Percentiles rank a stretch among this genome's conserved stretches.
Evolutionary conservation across 1,140 invertebrate genomes (phyloP).

Genomic region (Acromyrmex charruanus): DNA sequence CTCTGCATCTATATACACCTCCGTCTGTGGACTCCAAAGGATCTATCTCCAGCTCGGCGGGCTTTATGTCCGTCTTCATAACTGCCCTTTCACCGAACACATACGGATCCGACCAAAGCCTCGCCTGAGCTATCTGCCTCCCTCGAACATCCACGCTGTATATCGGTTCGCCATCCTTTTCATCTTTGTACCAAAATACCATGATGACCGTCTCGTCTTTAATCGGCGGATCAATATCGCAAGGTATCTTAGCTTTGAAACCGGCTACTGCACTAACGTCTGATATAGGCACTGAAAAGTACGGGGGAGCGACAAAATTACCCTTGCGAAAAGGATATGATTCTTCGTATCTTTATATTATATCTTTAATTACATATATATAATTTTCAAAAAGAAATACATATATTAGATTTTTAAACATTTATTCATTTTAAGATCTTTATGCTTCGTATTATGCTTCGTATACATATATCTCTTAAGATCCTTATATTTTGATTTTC

Average conservation of each 20-base stretch:
- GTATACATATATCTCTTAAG: neutral
- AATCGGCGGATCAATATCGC: conserved; percentile 88
- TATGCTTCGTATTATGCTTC: neutral
- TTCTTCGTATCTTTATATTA: neutral
- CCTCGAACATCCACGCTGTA: conserved; percentile 84
- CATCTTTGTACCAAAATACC: conserved; percentile 91
- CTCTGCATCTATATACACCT: conserved; percentile 91
- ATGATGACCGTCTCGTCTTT: conserved; percentile 89
- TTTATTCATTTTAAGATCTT: neutral
- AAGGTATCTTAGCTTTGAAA: conserved; percentile 89
- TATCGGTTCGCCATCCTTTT: conserved; percentile 86
- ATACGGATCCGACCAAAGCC: conserved; percentile 89
- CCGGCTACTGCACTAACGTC: conserved; percentile 89
- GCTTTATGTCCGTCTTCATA: conserved; percentile 86
- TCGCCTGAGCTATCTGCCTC: conserved; percentile 83
- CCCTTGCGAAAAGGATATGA: neutral
- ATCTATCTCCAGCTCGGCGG: conserved; percentile 87
- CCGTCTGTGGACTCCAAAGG: conserved; percentile 88
- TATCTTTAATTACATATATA: neutral
- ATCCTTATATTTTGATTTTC: neutral
- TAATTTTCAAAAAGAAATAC: neutral
- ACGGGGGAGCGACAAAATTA: conserved; percentile 37
- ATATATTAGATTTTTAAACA: neutral
- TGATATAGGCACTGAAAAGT: conserved; percentile 86
- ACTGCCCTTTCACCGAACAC: conserved; percentile 89